Base-by-base conservation (phyloP, 1,140 invertebrate genomes). In the Augochlora pura region DNA sequence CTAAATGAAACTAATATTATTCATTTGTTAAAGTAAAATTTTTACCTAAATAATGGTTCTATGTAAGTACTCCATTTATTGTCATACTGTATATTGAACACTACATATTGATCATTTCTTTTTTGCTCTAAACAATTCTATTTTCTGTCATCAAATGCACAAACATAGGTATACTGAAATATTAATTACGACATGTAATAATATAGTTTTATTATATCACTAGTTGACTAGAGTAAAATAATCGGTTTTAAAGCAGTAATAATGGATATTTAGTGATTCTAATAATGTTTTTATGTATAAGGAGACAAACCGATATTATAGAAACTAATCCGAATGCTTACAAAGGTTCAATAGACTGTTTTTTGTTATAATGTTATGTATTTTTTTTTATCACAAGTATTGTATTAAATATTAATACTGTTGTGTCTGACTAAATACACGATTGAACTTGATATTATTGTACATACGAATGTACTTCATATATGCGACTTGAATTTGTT, bases 21-120 rank as follows among this genome's bases (percentile, higher is more conserved):
- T 57, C 14, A 75, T 25, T 54, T 25, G 63, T 42, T 42, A 62
- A 57, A 18, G 18, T 54, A 27, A 68, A 60, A 63, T 42, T 25
- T 65, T 67, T 59, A 66, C 59, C 5, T 67, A 66, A 59, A n/a
- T 65, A 18, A 5, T 78, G 57, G 64, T 73, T 49, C 23, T 70
- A 70, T 70, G 23, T 79, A 79, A 71, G 46, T 78, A 72, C 60
- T 72, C 1, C 38, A 49, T 63, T 79, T 74, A 73, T 79, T 79
- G 70, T 79, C 63, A 79, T 66, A 54, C 25, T 54, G n/a, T 72
- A 16, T 49, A 16, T n/a, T n/a, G n/a, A n/a, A n/a, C n/a, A n/a
- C n/a, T n/a, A n/a, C n/a, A n/a, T n/a, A n/a, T n/a, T n/a, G n/a
- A n/a, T 66, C 65, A 79, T 32, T 21, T 32, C 46, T n/a, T 32